phyloP scores from a whole-genome alignment of 1,140 invertebrate genomes.

The Sycobia sp. region DNA sequence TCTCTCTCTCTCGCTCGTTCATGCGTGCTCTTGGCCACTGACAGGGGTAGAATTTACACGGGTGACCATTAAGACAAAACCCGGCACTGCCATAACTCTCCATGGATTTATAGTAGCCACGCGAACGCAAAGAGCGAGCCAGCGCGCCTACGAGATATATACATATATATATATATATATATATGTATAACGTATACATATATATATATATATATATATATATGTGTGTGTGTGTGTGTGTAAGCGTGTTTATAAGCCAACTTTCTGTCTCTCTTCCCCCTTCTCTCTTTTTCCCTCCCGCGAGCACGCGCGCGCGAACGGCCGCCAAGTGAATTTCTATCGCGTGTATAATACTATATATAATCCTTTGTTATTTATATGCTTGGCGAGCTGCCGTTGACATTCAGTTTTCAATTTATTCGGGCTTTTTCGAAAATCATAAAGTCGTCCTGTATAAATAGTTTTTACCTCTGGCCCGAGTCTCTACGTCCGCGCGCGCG shows the following conservation, averaged over 20 bases:
- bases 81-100: constrained; percentile 53
- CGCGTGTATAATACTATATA: no score
- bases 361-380: constrained; percentile 32
- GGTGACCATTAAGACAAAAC: constrained; percentile 59
- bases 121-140: constrained; percentile 36
- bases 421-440: background rate
- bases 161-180: no score
- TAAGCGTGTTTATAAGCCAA: no score
- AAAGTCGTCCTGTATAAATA: background rate
- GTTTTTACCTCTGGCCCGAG: background rate
- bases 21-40: no score
- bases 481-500: background rate
- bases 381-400: constrained; percentile 5
- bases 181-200: no score
- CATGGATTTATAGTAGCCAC: constrained; percentile 56
- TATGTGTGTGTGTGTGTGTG: no score
- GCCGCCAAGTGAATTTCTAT: no score
- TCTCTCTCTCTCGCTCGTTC: no score
- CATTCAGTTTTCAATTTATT: constrained; percentile 5
- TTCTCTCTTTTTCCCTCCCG: no score
- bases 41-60: constrained; percentile 50
- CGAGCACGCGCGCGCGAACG: no score
- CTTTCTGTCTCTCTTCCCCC: no score
- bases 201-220: no score
- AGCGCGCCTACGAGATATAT: constrained; percentile 35